Percentiles rank a stretch among this genome's conserved stretches.
These are phyloP conservation scores for Flexamia atlantica DNA, from an alignment of 2,888 invertebrate genomes.

Conservation along the genomic window DNA sequence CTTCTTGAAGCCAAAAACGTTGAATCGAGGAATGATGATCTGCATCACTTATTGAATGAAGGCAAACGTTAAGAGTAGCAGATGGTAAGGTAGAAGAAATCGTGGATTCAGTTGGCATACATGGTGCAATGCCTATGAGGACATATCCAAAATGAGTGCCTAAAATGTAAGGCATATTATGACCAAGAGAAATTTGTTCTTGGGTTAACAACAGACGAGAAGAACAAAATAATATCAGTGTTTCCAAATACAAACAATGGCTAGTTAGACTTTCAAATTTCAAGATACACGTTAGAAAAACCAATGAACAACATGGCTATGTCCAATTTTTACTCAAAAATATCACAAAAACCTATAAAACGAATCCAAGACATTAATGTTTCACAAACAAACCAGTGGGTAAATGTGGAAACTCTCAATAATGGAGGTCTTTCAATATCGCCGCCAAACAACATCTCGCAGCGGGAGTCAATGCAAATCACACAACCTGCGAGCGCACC, in stretches of 20 bases:
- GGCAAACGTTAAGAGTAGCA: too few relatives aligned
- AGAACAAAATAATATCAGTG: neutral
- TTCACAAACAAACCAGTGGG: conserved; percentile 91
- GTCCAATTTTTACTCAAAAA: conserved; percentile 88
- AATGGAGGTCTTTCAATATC: conserved; percentile 86
- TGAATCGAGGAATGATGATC: too few relatives aligned
- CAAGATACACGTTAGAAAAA: neutral
- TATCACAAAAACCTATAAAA: conserved; percentile 85
- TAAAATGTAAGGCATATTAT: too few relatives aligned
- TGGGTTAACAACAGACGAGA: neutral
- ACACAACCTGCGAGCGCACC: conserved; percentile 91
- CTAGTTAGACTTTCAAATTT: neutral
- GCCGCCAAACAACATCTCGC: conserved; percentile 85
- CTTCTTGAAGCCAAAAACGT: too few relatives aligned
- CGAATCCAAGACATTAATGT: conserved; percentile 88
- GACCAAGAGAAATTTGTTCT: too few relatives aligned
- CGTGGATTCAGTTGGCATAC: too few relatives aligned
- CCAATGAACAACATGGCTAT: conserved; percentile 77
- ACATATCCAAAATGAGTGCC: too few relatives aligned
- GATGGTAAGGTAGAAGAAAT: too few relatives aligned
- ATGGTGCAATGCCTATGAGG: too few relatives aligned
- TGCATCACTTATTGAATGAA: too few relatives aligned
- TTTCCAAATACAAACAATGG: conserved; percentile 4
- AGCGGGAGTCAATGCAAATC: conserved; percentile 82
- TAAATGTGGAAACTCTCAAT: conserved; percentile 87